Base-by-base conservation (phyloP, 2,797 vertebrate genomes). In the Spondyliosoma cantharus region DNA sequence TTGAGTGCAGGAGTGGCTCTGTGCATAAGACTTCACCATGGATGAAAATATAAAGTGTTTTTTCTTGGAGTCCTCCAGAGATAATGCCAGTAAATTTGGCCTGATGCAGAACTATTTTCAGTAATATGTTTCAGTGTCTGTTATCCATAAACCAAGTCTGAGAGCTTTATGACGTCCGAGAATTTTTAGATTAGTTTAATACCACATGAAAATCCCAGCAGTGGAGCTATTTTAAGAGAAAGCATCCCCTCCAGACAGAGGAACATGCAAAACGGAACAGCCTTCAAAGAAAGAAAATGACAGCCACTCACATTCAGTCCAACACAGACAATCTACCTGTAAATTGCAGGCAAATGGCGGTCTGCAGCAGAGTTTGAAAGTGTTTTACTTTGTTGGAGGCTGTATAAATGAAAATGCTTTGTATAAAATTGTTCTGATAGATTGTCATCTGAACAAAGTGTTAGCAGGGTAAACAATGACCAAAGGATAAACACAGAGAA, bases 21-120 rank as follows among this genome's bases (percentile, higher is more conserved):
- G 45, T 58, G 81, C 75, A 80, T 71, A 27, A 64, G 25, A 75
- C 65, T 87, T 87, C 76, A 76, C 58, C 57, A 52, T 37, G 65
- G 77, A 74, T 58, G 49, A 62, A 76, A 76, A 83, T 65, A 61
- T 56, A 61, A 82, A 78, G 65, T 27, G 32, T 57, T 54, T 76
- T 48, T 43, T 71, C 60, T 68, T 60, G 25, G 24, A 50, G 45
- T 46, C 37, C 22, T 58, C 52, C 15, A 0, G 7, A 61, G 56
- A 63, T 71, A 64, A 73, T 69, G 43, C 67, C 37, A 58, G 48
- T 37, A 69, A 17, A 11, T 64, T 78, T 24, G 71, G 43, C 58
- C 76, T 60, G 74, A 73, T 49, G 49, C 56, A 69, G 61, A 68
- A 37, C 43, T 53, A 49, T 50, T 43, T 72, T 56, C 15, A 45